Evolutionary conservation across 2,113 vertebrate genomes (phyloP).

Genomic region (Bungarus multicinctus): DNA sequence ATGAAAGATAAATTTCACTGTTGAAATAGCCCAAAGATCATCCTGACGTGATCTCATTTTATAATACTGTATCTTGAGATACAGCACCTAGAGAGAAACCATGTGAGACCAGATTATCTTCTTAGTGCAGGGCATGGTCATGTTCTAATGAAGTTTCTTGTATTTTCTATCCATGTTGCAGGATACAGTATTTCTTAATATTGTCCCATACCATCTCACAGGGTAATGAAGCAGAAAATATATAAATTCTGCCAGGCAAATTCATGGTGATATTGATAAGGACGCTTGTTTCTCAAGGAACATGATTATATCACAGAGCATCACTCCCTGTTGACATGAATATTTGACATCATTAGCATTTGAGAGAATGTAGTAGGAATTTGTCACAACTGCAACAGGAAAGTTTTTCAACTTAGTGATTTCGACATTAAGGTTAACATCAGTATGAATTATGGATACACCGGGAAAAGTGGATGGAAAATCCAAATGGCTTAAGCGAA

Average conservation of each 20-base stretch:
- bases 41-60: neutral
- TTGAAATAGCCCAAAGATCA: neutral
- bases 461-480: neutral
- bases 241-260: fast-evolving
- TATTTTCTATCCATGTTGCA: neutral
- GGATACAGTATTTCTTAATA: neutral
- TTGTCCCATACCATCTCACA: neutral
- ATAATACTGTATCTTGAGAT: neutral
- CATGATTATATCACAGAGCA: neutral
- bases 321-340: neutral
- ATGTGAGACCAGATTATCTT: neutral
- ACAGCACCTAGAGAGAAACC: neutral
- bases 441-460: neutral
- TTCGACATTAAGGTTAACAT: neutral
- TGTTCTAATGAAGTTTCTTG: neutral
- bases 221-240: neutral
- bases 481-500: neutral
- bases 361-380: neutral
- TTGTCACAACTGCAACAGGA: neutral
- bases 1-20: neutral
- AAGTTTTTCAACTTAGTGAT: neutral
- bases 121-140: neutral
- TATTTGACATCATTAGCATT: neutral
- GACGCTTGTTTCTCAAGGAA: neutral
- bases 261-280: neutral